Evolutionary conservation across 2,797 vertebrate genomes (phyloP), one percentile per base, ranked within the genome.

Genomic region (Peromyscus melanophrys): DNA sequence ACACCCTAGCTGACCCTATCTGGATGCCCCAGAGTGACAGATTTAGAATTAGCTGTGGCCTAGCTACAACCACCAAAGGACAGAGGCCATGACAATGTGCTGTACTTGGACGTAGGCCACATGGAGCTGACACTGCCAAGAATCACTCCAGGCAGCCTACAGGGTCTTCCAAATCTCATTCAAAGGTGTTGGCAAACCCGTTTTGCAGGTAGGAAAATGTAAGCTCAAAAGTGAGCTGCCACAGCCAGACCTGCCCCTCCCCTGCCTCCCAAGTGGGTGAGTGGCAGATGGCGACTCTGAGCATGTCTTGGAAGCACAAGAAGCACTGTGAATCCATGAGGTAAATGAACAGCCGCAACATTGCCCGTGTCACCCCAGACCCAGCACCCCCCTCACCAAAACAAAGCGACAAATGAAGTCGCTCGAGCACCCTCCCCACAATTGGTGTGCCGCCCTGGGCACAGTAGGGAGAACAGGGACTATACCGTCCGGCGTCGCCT

Each of bases 401-500:
- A 92, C 89, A 93, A 93, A 96, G 98, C 90, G 78, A 82, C 91
- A 92, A 65, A 77, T 71, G 37, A 76, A 59, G 90, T 96, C 65
- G 83, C 95, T 94, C 65, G 0, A 96, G 97, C 98, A 95, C 98
- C 97, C 97, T 97, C 98, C 98, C 98, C 98, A 91, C 98, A 98
- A 97, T 95, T 93, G 99, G 98, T 98, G 99, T 99, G 99, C 98
- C 98, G 99, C 99, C 99, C 98, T 98, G 99, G 99, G 99, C 99
- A 98, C 98, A 98, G 99, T 98, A 99, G 99, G 99, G 99, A 99
- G 99, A 99, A 99, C 99, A 99, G 99, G 99, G 99, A 99, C 99
- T 99, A 98, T 99, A 99, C 99, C 99, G 99, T 99, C 99, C 99
- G 99, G 99, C 99, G 99, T 99, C 98, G 98, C 99, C 99, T 99